Evolutionary conservation across 2,113 vertebrate species (phyloP), one percentile per base, ranked within the genome.

Genomic region (Danio rerio): DNA sequence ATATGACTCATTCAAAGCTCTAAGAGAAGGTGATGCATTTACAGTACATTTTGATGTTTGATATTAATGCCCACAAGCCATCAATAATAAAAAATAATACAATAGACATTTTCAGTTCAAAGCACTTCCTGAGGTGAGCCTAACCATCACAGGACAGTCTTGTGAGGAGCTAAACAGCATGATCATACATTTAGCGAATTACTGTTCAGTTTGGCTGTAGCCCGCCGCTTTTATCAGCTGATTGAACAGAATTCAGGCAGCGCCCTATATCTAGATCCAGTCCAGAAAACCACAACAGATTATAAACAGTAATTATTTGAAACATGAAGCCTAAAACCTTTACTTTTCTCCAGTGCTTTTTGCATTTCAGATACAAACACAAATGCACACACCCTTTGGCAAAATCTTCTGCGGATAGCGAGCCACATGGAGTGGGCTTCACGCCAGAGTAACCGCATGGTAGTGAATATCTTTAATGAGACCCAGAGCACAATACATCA

Each of bases 401-500:
- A 86, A 84, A 90, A 89, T 89, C 87, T 93, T 89, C 89, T 91
- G 90, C 87, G 92, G 91, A 90, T 91, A 86, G 91, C 85, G 90
- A 88, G 93, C 92, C 94, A 90, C 93, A 93, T 93, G 86, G 91
- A 91, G 93, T 93, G 92, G 94, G 95, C 94, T 94, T 91, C 87
- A 89, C 92, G 94, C 95, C 95, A 96, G 93, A 88, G 86, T 92
- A 94, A 95, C 94, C 94, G 87, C 93, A 85, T 89, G 92, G 93
- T 93, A 94, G 93, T 94, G 92, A 94, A 92, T 90, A 92, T 91
- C 93, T 94, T 93, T 94, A 95, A 95, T 94, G 92, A 94, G 93
- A 93, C 93, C 94, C 95, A 91, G 92, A 89, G 94, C 95, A 95
- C 95, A 95, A 94, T 94, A 95, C 93, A 93, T 92, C 93, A 92